Conservation (phyloP, 2,797 vertebrate species). For the Rhinoraja longicauda region DNA sequence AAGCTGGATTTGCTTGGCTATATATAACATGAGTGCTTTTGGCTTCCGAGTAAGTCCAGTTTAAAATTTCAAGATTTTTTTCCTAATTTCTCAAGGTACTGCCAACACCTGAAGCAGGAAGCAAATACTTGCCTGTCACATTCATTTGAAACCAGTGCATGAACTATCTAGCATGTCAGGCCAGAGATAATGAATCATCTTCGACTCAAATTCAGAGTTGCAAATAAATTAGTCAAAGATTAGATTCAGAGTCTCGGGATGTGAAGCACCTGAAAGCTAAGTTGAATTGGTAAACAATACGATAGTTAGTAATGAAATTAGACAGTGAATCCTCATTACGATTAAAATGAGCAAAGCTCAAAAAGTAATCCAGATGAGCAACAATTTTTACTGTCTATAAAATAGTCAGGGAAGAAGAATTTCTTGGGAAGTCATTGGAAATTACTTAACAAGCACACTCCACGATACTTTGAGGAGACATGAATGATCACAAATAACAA, state of each 20-base stretch:
- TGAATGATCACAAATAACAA: background rate
- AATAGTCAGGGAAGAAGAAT: background rate
- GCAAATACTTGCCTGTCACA: background rate
- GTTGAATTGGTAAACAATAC: slow-evolving; percentile 15
- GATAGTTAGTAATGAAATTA: slow-evolving; percentile 9
- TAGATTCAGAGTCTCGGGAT: background rate
- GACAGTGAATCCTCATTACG: slow-evolving; percentile 1
- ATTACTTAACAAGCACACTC: background rate
- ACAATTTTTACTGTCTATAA: background rate
- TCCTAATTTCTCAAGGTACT: background rate
- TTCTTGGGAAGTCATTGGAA: no score
- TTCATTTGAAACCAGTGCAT: slow-evolving; percentile 2
- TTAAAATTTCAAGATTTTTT: background rate
- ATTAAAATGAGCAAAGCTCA: background rate
- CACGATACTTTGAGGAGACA: background rate
- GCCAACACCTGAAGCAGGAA: background rate
- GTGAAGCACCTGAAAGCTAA: background rate
- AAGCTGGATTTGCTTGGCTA: background rate
- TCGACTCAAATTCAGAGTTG: slow-evolving; percentile 9
- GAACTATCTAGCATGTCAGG: slow-evolving; percentile 6
- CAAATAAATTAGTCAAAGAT: slow-evolving; percentile 1
- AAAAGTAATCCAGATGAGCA: background rate
- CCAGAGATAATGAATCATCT: slow-evolving; percentile 15
- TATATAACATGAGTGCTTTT: background rate
- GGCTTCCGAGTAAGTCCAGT: background rate